Conservation (phyloP, 2,888 invertebrate genomes). For the Watsonalla binaria region DNA sequence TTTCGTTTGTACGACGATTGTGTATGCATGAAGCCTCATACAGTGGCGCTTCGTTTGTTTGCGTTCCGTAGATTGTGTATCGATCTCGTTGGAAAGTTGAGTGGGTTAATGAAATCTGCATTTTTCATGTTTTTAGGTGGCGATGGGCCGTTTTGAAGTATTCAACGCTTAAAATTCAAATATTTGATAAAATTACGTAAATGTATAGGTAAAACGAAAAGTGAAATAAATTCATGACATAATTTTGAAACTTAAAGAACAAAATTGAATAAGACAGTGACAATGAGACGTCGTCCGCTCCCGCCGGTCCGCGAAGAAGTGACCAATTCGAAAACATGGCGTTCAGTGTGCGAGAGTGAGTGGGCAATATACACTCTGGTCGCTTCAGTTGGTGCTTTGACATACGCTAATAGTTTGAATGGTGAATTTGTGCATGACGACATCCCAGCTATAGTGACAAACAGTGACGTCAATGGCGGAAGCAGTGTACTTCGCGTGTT, state of each 20-base stretch:
- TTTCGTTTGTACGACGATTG: constrained; percentile 43
- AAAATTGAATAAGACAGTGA: constrained; percentile 15
- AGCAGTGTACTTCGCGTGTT: constrained; percentile 81
- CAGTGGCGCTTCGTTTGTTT: constrained; percentile 4
- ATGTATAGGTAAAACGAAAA: neutral
- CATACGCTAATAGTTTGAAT: constrained; percentile 85
- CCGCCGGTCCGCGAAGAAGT: constrained; percentile 70
- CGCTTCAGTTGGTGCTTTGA: constrained; percentile 81
- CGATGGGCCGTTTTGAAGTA: no score
- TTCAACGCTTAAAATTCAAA: no score
- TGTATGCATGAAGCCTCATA: constrained; percentile 48
- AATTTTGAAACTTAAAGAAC: neutral
- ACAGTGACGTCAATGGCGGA: constrained; percentile 87
- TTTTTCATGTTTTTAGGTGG: no score
- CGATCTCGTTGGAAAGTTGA: neutral
- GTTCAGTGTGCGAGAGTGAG: constrained; percentile 61
- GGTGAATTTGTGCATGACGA: constrained; percentile 95
- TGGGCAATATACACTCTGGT: constrained; percentile 82
- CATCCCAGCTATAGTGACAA: constrained; percentile 89
- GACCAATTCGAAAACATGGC: constrained; percentile 47
- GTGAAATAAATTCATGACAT: no score
- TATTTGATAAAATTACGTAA: neutral
- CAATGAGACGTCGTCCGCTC: constrained; percentile 70
- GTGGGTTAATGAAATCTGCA: neutral
- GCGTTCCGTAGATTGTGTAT: neutral